A percentile compares a stretch with the other conserved stretches of the same genome.
Evolutionary conservation across 2,888 invertebrate species (phyloP).

Genomic region (Cantharis rufa): DNA sequence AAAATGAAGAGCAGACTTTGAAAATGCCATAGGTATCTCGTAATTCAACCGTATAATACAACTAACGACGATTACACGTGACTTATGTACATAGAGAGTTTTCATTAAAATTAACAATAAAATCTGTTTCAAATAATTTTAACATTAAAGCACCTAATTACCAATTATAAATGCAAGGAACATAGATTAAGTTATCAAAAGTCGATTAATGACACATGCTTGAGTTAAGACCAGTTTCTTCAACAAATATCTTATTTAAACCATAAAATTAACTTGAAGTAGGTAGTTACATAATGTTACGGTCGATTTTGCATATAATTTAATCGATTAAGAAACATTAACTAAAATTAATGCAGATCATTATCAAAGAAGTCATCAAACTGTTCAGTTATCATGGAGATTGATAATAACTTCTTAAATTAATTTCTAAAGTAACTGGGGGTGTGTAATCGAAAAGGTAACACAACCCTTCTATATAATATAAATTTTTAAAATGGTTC

Average conservation of each 20-base stretch:
- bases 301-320: not conserved
- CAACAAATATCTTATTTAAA: not conserved
- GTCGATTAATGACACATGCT: not conserved
- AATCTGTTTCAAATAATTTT: not conserved
- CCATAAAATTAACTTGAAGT: not conserved
- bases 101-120: not conserved
- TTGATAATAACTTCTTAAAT: too few relatives aligned
- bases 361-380: not conserved
- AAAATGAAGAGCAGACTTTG: too few relatives aligned
- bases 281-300: not conserved
- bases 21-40: too few relatives aligned
- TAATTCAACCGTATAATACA: not conserved
- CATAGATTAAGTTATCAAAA: not conserved
- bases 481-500: too few relatives aligned
- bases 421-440: too few relatives aligned
- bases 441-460: too few relatives aligned
- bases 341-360: not conserved
- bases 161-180: not conserved
- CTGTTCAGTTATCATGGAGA: not conserved
- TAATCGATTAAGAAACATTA: not conserved
- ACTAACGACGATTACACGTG: not conserved
- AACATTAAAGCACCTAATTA: not conserved
- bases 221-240: not conserved
- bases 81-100: not conserved
- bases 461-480: too few relatives aligned